phyloP scores from a whole-genome alignment of 92 coral and sea anemone genomes.

The Bergia puertoricense region DNA sequence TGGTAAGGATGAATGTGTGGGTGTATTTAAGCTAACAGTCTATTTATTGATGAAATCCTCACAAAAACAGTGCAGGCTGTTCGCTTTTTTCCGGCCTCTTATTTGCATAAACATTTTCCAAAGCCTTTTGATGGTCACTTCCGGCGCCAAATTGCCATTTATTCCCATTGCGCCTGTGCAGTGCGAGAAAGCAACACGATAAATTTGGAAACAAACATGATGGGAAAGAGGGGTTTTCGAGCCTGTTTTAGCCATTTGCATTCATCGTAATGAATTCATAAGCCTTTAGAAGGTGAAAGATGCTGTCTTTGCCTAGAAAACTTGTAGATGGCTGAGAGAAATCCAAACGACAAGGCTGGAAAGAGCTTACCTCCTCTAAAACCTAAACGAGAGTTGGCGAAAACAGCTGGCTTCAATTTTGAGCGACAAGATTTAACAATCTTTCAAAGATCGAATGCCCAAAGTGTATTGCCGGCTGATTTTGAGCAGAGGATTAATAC shows the following conservation, averaged over 20 bases:
- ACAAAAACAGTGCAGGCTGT: not conserved
- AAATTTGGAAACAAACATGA: conserved; percentile 47
- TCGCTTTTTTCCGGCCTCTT: conserved; percentile 21
- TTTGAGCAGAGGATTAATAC: conserved; percentile 57
- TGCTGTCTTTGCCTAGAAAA: conserved; percentile 30
- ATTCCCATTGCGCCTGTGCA: conserved; percentile 25
- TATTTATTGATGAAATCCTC: not conserved
- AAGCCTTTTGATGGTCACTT: conserved; percentile 32
- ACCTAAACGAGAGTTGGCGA: conserved; percentile 14
- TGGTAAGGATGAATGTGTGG: conserved; percentile 23
- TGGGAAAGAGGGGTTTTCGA: conserved; percentile 30
- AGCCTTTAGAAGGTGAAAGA: conserved; percentile 27
- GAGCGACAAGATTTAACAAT: conserved; percentile 26
- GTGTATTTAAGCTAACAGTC: not conserved
- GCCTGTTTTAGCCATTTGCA: conserved; percentile 19
- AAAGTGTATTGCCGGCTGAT: conserved; percentile 57
- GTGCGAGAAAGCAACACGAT: conserved; percentile 18
- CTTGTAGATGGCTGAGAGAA: conserved; percentile 35
- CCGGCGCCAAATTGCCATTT: conserved; percentile 44
- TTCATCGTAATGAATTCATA: conserved; percentile 34
- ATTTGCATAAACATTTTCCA: conserved; percentile 32
- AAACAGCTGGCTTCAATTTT: conserved; percentile 33
- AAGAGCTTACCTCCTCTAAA: not conserved
- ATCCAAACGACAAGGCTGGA: not conserved
- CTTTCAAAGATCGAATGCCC: conserved; percentile 54